These are phyloP conservation scores for Sebastes hubbsi DNA, from an alignment of 2,797 vertebrate species.

Conservation along the genomic window DNA sequence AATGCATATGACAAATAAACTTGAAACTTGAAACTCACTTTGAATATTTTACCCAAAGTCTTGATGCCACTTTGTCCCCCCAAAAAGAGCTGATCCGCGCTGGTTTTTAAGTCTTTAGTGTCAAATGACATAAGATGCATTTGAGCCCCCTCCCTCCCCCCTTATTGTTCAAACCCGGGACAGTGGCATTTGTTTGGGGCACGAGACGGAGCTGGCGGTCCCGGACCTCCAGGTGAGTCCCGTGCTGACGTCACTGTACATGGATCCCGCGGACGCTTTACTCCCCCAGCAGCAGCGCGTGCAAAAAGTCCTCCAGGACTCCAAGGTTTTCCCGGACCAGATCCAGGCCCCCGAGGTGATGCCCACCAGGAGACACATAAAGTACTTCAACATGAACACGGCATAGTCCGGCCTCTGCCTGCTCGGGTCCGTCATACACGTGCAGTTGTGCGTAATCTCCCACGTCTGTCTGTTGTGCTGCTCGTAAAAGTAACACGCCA, in stretches of 20 bases:
- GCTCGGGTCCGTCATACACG: slow-evolving; percentile 84
- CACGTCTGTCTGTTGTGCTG: slow-evolving; percentile 92
- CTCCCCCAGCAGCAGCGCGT: slow-evolving; percentile 94
- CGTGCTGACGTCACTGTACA: slow-evolving; percentile 94
- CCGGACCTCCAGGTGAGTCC: slow-evolving; percentile 94
- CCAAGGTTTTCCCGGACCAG: slow-evolving; percentile 94
- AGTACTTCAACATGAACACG: slow-evolving; percentile 97
- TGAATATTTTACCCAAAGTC: slow-evolving; percentile 32
- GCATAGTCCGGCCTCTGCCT: slow-evolving; percentile 89
- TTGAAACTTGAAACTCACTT: too few species aligned
- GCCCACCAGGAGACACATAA: slow-evolving; percentile 94
- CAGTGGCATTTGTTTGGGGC: slow-evolving; percentile 93
- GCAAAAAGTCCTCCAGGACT: slow-evolving; percentile 92
- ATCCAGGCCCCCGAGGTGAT: slow-evolving; percentile 95
- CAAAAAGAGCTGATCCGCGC: slow-evolving; percentile 18
- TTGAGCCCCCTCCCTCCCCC: too few species aligned
- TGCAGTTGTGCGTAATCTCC: slow-evolving; percentile 91
- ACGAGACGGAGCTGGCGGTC: slow-evolving; percentile 91
- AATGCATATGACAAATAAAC: too few species aligned
- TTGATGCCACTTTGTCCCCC: neutral
- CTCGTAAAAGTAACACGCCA: slow-evolving; percentile 94
- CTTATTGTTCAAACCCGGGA: slow-evolving; percentile 86
- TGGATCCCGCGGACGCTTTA: slow-evolving; percentile 88
- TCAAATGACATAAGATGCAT: slow-evolving; percentile 8
- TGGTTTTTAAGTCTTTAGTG: slow-evolving; percentile 20